Conservation (phyloP, 1,140 invertebrate genomes). For the Penaeus indicus region DNA sequence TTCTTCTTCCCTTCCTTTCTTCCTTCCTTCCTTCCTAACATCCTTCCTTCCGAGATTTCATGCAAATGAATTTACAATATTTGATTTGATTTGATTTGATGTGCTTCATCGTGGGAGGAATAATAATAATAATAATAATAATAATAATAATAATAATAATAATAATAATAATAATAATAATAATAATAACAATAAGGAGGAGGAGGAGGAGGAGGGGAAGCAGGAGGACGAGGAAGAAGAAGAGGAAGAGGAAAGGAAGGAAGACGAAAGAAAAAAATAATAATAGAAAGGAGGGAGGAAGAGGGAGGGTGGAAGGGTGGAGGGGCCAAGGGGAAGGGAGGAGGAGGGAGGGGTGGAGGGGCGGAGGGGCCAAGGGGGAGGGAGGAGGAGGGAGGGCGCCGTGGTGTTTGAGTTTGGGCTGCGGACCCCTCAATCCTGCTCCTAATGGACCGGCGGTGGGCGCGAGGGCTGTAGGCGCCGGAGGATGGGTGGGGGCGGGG, state of each 20-base stretch:
- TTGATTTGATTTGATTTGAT: too few relatives aligned
- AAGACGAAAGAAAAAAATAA: not conserved
- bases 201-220: not conserved
- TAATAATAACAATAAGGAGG: too few relatives aligned
- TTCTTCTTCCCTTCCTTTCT: too few relatives aligned
- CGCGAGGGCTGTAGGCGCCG: too few relatives aligned
- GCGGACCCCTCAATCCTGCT: not conserved
- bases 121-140: too few relatives aligned
- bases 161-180: too few relatives aligned
- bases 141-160: too few relatives aligned
- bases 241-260: not conserved
- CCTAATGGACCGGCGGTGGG: too few relatives aligned
- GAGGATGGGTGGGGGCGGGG: too few relatives aligned
- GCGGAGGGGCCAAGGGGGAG: not conserved
- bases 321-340: not conserved
- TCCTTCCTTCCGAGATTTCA: too few relatives aligned
- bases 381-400: not conserved
- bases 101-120: too few relatives aligned
- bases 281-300: not conserved
- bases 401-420: conserved; percentile 22
- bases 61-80: too few relatives aligned
- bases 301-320: not conserved
- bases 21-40: not conserved
- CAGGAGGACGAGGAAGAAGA: not conserved
- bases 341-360: not conserved